Evolutionary conservation across 2,888 invertebrate genomes (phyloP).

Genomic region (Acanthosepion pharaonis): DNA sequence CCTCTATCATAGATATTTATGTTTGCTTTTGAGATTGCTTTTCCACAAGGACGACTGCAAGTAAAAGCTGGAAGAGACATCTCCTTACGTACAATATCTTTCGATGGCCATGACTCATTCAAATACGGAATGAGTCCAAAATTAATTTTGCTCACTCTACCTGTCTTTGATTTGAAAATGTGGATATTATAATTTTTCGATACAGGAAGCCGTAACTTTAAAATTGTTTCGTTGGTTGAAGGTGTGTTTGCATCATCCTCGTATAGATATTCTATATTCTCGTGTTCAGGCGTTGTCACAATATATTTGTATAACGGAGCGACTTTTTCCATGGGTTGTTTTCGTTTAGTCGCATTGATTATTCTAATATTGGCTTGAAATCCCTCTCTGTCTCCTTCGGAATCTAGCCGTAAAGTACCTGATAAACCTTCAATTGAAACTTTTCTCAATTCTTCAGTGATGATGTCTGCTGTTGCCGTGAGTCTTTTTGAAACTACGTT

Average conservation of each 20-base stretch:
- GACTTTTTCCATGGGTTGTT: no score
- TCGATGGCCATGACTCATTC: not conserved
- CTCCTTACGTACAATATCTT: not conserved
- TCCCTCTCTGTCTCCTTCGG: slow-evolving; percentile 56
- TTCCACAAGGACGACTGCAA: not conserved
- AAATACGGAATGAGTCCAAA: not conserved
- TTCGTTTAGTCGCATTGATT: slow-evolving; percentile 50
- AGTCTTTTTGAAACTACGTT: slow-evolving; percentile 49
- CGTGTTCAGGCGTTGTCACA: no score
- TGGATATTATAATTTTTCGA: not conserved
- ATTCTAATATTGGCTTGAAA: slow-evolving; percentile 54
- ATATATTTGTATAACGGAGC: no score
- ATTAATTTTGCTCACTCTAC: not conserved
- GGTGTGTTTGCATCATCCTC: no score
- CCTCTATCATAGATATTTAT: not conserved
- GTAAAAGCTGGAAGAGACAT: not conserved
- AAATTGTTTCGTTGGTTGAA: not conserved
- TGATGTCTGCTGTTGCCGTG: slow-evolving; percentile 54
- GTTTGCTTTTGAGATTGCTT: not conserved
- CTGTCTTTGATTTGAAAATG: not conserved
- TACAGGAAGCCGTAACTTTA: not conserved
- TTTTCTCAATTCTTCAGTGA: slow-evolving; percentile 53
- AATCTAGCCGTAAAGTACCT: slow-evolving; percentile 53
- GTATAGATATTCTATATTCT: no score
- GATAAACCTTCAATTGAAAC: slow-evolving; percentile 55